These are phyloP conservation scores for Loripinus fragilis DNA, from an alignment of 2,888 invertebrate genomes.

Conservation along the genomic window DNA sequence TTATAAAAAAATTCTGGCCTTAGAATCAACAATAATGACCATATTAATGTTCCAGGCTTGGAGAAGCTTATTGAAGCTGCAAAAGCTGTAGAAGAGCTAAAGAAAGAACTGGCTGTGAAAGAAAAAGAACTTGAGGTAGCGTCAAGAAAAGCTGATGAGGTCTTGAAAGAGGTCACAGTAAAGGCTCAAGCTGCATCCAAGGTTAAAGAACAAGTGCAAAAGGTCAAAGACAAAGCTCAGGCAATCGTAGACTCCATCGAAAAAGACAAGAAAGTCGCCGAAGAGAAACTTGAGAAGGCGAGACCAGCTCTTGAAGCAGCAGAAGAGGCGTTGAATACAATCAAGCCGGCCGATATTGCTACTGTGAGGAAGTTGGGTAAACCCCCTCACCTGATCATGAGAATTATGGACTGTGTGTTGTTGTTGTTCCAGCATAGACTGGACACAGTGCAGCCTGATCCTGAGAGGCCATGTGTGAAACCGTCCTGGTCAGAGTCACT, in stretches of 20 bases:
- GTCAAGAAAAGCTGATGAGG: conserved; percentile 91
- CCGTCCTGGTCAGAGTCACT: conserved; percentile 83
- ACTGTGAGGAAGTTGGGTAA: conserved; percentile 83
- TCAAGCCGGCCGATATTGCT: conserved; percentile 83
- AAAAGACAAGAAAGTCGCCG: conserved; percentile 80
- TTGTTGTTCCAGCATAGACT: conserved; percentile 81
- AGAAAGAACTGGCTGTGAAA: conserved; percentile 92
- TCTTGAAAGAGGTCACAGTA: conserved; percentile 82
- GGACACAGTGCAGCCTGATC: conserved; percentile 77
- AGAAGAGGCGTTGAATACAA: conserved; percentile 85
- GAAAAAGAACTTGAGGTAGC: conserved; percentile 92
- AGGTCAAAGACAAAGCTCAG: conserved; percentile 84
- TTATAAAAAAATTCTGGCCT: no score
- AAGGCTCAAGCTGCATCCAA: conserved; percentile 83
- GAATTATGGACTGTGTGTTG: conserved; percentile 83
- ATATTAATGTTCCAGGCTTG: conserved; percentile 77
- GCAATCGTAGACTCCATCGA: conserved; percentile 83
- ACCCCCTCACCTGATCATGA: conserved; percentile 84
- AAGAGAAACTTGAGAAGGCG: conserved; percentile 82
- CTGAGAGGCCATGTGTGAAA: conserved; percentile 80
- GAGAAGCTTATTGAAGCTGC: conserved; percentile 83
- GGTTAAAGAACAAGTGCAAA: conserved; percentile 83
- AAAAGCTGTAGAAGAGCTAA: conserved; percentile 89
- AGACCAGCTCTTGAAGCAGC: conserved; percentile 83
- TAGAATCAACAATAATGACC: no score